A percentile compares a stretch with the other conserved stretches of the same genome.
Conservation (phyloP, 1,140 invertebrate species). For the Ephestia elutella region DNA sequence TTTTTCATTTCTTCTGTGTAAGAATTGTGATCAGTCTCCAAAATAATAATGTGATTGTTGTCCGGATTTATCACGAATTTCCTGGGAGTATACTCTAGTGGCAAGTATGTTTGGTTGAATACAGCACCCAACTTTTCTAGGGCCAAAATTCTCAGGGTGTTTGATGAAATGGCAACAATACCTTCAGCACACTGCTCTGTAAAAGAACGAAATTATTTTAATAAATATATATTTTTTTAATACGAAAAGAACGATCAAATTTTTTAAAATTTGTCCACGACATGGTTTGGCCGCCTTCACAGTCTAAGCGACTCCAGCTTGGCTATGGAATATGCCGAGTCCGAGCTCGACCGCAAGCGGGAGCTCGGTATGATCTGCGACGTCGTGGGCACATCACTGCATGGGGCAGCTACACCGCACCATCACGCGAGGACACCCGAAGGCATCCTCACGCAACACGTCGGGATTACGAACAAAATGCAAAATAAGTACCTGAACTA, state of each 20-base stretch:
- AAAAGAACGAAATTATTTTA: neutral
- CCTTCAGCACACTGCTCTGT: slow-evolving; percentile 98
- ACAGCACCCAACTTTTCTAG: slow-evolving; percentile 98
- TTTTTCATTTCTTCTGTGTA: slow-evolving; percentile 98
- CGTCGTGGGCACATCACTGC: slow-evolving; percentile 63
- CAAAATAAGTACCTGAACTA: slow-evolving; percentile 79
- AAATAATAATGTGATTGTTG: slow-evolving; percentile 92
- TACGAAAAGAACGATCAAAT: neutral
- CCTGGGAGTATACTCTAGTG: slow-evolving; percentile 95
- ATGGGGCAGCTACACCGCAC: slow-evolving; percentile 63
- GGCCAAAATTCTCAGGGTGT: slow-evolving; percentile 97
- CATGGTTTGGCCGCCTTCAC: slow-evolving; percentile 73
- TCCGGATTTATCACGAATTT: slow-evolving; percentile 96
- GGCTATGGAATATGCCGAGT: slow-evolving; percentile 73
- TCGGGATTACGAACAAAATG: slow-evolving; percentile 24
- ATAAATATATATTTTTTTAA: neutral
- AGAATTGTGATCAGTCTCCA: slow-evolving; percentile 99
- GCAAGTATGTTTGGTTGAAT: slow-evolving; percentile 96
- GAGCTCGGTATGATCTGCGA: slow-evolving; percentile 56
- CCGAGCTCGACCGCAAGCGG: slow-evolving; percentile 46
- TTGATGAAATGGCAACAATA: slow-evolving; percentile 98
- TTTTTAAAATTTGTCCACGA: slow-evolving; percentile 50
- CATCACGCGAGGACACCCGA: slow-evolving; percentile 39
- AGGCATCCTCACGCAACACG: slow-evolving; percentile 45
- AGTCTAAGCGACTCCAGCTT: slow-evolving; percentile 62